Evolutionary conservation across 35 echinoderm and acorn worm genomes (phyloP).

Genomic region (Chiridota heheva): DNA sequence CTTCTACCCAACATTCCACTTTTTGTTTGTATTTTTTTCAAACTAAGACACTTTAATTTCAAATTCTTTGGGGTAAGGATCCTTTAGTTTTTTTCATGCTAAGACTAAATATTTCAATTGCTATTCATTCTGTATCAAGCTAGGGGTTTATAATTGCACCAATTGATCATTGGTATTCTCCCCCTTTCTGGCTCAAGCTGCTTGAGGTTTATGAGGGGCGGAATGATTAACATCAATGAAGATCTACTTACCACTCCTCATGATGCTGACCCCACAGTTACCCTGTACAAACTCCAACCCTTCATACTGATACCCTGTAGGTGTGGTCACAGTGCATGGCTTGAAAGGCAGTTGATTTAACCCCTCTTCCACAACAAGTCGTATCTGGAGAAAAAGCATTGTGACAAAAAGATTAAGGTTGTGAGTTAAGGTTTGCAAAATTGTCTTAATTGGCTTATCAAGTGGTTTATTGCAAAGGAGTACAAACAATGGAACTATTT

Average conservation of each 20-base stretch:
- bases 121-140: no score
- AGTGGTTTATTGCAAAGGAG: not conserved
- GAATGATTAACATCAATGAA: no score
- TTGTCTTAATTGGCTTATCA: not conserved
- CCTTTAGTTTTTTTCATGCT: no score
- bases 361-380: conserved; percentile 91
- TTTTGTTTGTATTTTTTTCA: no score
- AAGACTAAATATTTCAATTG: no score
- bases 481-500: not conserved
- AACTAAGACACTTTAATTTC: no score
- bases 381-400: conserved; percentile 52
- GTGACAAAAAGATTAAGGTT: not conserved
- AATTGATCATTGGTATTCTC: no score
- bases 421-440: not conserved
- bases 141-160: no score
- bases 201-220: no score
- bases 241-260: conserved; percentile 98
- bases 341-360: conserved; percentile 93
- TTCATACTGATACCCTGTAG: conserved; percentile 73
- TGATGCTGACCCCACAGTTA: conserved; percentile 99
- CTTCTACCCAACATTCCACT: no score
- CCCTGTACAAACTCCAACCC: conserved; percentile 90
- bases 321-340: conserved; percentile 73
- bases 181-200: no score
- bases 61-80: no score